Evolutionary conservation across 2,888 invertebrate species (phyloP).

Genomic region (Eustalomyia histrio): DNA sequence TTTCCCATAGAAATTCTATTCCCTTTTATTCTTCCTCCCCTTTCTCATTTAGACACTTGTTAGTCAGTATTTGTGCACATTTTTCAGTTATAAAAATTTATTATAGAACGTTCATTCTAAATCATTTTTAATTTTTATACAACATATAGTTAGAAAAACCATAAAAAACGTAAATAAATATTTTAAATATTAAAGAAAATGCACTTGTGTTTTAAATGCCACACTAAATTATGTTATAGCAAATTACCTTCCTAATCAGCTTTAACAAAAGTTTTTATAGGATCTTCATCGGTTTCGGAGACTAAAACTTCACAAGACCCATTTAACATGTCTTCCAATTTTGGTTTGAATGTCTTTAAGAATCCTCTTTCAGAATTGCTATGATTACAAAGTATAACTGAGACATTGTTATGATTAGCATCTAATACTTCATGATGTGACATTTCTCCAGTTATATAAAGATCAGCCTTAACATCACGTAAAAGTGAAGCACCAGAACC

Average conservation of each 20-base stretch:
- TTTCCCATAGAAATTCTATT: too few relatives aligned
- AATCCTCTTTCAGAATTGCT: conserved; percentile 96
- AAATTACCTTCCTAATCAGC: too few relatives aligned
- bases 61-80: conserved; percentile 44
- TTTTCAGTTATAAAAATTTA: conserved; percentile 5
- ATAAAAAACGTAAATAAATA: conserved; percentile 43
- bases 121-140: conserved; percentile 27
- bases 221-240: conserved; percentile 8
- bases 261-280: conserved; percentile 82
- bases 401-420: conserved; percentile 87
- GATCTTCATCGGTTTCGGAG: conserved; percentile 88
- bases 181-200: conserved; percentile 40
- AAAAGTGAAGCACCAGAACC: conserved; percentile 93
- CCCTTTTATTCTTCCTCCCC: neutral
- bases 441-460: conserved; percentile 96
- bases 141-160: conserved; percentile 30
- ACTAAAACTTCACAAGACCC: conserved; percentile 82
- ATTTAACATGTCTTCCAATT: conserved; percentile 76
- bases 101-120: conserved; percentile 20
- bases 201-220: conserved; percentile 6
- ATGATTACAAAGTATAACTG: conserved; percentile 94
- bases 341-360: conserved; percentile 82
- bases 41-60: conserved; percentile 45
- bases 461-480: conserved; percentile 85
- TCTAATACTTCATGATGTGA: conserved; percentile 95